Evolutionary conservation across 2,888 invertebrate species (phyloP).

Genomic region (Lysandra bellargus): DNA sequence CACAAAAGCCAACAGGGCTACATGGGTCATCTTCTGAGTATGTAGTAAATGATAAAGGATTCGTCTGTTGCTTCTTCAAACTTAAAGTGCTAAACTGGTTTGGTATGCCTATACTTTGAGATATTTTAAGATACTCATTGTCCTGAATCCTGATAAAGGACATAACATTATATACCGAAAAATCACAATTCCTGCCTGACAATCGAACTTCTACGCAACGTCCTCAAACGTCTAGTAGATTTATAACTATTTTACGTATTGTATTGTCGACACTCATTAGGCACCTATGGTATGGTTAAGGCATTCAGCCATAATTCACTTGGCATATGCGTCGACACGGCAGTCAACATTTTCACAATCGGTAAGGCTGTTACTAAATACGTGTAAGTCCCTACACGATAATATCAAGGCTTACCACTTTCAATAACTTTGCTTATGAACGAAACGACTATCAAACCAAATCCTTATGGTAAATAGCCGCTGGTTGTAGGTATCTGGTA

Average conservation of each 20-base stretch:
- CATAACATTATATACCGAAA: no score
- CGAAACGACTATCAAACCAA: background rate
- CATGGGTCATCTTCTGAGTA: no score
- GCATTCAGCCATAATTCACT: constrained; percentile 5
- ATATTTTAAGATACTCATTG: no score
- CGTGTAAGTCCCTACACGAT: constrained; percentile 62
- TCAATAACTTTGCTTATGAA: constrained; percentile 48
- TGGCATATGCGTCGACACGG: constrained; percentile 19
- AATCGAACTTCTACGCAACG: no score
- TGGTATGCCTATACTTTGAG: no score
- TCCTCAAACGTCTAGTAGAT: no score
- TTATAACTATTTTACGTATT: background rate
- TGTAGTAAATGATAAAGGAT: no score
- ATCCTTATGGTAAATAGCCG: constrained; percentile 14
- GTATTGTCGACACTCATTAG: background rate
- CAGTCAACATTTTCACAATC: constrained; percentile 49
- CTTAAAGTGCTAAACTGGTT: no score
- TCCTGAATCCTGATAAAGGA: no score
- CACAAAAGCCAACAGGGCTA: no score
- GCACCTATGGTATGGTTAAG: background rate
- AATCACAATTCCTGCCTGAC: no score
- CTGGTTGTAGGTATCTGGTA: background rate
- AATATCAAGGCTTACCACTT: constrained; percentile 77
- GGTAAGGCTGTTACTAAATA: constrained; percentile 58
- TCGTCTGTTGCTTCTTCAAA: no score